A percentile compares a stretch with the other conserved stretches of the same genome.
phyloP scores from a whole-genome alignment of 1,140 invertebrate genomes.

The Akabosia matsudoensis region DNA sequence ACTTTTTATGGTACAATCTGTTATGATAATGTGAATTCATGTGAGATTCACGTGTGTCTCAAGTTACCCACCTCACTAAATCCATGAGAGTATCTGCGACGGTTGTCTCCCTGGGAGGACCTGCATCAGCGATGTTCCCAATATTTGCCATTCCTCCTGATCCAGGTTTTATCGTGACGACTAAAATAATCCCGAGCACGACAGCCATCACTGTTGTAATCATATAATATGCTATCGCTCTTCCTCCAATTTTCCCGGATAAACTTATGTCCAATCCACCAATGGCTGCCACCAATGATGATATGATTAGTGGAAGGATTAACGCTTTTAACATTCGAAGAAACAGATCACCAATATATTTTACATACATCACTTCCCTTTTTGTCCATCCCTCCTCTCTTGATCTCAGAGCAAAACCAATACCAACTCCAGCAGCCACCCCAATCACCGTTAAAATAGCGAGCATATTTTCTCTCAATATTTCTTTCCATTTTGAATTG shows the following conservation, averaged over 20 bases:
- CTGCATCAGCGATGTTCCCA: slow-evolving; percentile 48
- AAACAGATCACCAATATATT: slow-evolving; percentile 61
- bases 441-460: slow-evolving; percentile 60
- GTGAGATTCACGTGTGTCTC: no score
- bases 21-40: no score
- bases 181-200: slow-evolving; percentile 68
- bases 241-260: slow-evolving; percentile 63
- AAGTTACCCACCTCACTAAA: slow-evolving; percentile 57
- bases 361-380: slow-evolving; percentile 58
- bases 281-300: slow-evolving; percentile 61
- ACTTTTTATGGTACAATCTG: no score
- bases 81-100: slow-evolving; percentile 61
- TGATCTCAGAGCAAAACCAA: slow-evolving; percentile 58
- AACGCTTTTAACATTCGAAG: slow-evolving; percentile 62
- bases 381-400: slow-evolving; percentile 50
- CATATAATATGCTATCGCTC: slow-evolving; percentile 72
- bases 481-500: neutral
- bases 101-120: slow-evolving; percentile 51
- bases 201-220: slow-evolving; percentile 72
- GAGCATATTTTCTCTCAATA: slow-evolving; percentile 57
- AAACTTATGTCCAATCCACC: slow-evolving; percentile 60
- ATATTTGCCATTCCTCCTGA: slow-evolving; percentile 44
- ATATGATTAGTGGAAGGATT: slow-evolving; percentile 63
- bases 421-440: slow-evolving; percentile 58
- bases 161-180: slow-evolving; percentile 68